These are phyloP conservation scores for Suricata suricatta DNA, from an alignment of 2,113 vertebrate species.

Conservation along the genomic window DNA sequence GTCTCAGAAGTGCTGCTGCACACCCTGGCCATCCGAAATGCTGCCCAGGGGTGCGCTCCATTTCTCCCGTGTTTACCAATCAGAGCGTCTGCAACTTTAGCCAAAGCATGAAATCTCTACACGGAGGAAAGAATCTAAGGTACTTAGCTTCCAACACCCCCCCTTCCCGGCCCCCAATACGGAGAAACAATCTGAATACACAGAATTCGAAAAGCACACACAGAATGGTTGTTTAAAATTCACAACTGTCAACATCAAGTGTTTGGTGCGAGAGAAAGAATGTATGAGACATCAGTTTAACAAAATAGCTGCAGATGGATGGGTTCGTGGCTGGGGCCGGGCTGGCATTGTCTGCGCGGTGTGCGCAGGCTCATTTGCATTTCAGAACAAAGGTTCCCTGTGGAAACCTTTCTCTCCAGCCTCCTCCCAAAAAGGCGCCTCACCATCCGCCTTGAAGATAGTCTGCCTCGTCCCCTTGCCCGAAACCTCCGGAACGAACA, in stretches of 20 bases:
- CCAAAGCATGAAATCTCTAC: constrained; percentile 90
- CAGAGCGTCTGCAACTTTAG: constrained; percentile 82
- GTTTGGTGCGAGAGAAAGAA: constrained; percentile 84
- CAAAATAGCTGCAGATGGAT: constrained; percentile 83
- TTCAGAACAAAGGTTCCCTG: constrained; percentile 87
- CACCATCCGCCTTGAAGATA: constrained; percentile 32
- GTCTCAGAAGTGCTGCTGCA: not conserved
- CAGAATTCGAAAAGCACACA: constrained; percentile 86
- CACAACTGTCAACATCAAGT: constrained; percentile 85
- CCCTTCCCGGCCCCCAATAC: constrained; percentile 65
- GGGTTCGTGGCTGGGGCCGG: constrained; percentile 70
- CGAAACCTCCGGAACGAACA: constrained; percentile 82
- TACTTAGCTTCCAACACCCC: constrained; percentile 71
- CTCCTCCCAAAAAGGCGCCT: constrained; percentile 79
- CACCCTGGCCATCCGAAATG: not conserved
- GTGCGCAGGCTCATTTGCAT: constrained; percentile 90
- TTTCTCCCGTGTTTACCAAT: constrained; percentile 86
- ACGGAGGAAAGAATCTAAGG: constrained; percentile 85
- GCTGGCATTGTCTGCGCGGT: constrained; percentile 80
- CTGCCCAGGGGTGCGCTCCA: constrained; percentile 70
- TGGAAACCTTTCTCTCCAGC: constrained; percentile 84
- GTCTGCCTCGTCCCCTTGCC: constrained; percentile 67
- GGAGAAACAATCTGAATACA: constrained; percentile 85
- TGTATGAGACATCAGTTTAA: constrained; percentile 80
- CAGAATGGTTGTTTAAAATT: constrained; percentile 85